Conservation (phyloP, 2,797 vertebrate genomes). For the Petrocephalus sullivani region DNA sequence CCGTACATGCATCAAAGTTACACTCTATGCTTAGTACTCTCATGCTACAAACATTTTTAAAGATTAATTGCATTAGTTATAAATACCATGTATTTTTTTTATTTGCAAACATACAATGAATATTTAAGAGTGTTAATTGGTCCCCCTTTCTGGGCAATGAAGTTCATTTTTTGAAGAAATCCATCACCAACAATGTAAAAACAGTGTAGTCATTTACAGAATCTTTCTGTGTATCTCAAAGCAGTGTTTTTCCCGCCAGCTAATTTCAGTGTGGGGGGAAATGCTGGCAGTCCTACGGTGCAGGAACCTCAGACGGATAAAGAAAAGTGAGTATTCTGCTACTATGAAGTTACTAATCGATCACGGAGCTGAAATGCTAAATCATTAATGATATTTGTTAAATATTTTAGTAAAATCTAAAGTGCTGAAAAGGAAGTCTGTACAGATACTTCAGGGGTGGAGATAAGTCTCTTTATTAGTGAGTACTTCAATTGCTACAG, state of each 20-base stretch:
- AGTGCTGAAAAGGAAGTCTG: conserved; percentile 20
- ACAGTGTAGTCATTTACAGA: background rate
- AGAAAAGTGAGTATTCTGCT: conserved; percentile 44
- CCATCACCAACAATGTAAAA: background rate
- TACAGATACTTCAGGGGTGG: conserved; percentile 26
- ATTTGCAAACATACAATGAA: background rate
- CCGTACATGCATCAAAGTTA: background rate
- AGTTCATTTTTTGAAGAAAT: too few species aligned
- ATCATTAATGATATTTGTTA: conserved; percentile 22
- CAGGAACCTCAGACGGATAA: conserved; percentile 36
- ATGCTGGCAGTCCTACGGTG: conserved; percentile 26
- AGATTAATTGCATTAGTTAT: background rate
- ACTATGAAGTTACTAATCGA: conserved; percentile 16
- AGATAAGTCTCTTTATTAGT: conserved; percentile 54
- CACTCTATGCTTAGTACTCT: background rate
- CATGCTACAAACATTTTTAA: background rate
- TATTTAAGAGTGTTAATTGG: background rate
- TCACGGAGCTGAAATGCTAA: conserved; percentile 15
- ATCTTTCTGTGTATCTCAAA: background rate
- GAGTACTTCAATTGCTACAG: conserved; percentile 48
- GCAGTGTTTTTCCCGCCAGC: conserved; percentile 36
- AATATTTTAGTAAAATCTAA: conserved; percentile 22
- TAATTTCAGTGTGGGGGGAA: conserved; percentile 33
- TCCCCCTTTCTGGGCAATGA: background rate
- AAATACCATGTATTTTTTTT: background rate